A percentile compares a stretch with the other conserved stretches of the same genome.
Evolutionary conservation across 1,140 invertebrate genomes (phyloP).

Genomic region (Tachypleus tridentatus): DNA sequence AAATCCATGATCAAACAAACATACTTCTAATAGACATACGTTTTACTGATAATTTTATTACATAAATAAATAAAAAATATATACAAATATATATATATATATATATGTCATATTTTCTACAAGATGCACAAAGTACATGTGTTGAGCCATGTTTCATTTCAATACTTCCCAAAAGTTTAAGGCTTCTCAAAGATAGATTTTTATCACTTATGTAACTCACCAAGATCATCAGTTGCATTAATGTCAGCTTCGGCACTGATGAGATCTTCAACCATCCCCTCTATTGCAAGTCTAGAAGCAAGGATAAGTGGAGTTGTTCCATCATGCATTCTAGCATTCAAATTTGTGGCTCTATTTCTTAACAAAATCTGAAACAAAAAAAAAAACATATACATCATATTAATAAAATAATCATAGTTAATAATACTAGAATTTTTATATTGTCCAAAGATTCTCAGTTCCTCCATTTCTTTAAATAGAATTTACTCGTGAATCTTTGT

Average conservation of each 20-base stretch:
- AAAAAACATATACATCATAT: too few relatives aligned
- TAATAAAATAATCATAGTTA: too few relatives aligned
- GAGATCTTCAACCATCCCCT: constrained; percentile 84
- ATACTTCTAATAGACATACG: too few relatives aligned
- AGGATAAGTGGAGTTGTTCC: constrained; percentile 90
- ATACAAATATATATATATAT: not conserved
- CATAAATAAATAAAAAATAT: not conserved
- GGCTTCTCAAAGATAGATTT: not conserved
- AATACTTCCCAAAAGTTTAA: too few relatives aligned
- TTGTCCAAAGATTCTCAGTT: too few relatives aligned
- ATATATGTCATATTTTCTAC: too few relatives aligned
- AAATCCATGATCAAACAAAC: too few relatives aligned
- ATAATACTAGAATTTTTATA: too few relatives aligned
- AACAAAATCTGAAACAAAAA: constrained; percentile 52
- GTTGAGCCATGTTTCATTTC: too few relatives aligned
- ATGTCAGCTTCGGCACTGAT: constrained; percentile 92
- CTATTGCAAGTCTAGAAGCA: constrained; percentile 79
- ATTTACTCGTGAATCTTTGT: too few relatives aligned
- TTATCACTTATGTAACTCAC: constrained; percentile 14
- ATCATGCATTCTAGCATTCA: constrained; percentile 88
- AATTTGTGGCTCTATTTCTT: constrained; percentile 79
- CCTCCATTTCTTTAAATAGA: too few relatives aligned
- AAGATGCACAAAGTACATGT: too few relatives aligned
- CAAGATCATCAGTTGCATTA: constrained; percentile 85
- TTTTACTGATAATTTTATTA: not conserved